Evolutionary conservation across 2,797 vertebrate species (phyloP).

Genomic region (Arremon aurantiirostris): DNA sequence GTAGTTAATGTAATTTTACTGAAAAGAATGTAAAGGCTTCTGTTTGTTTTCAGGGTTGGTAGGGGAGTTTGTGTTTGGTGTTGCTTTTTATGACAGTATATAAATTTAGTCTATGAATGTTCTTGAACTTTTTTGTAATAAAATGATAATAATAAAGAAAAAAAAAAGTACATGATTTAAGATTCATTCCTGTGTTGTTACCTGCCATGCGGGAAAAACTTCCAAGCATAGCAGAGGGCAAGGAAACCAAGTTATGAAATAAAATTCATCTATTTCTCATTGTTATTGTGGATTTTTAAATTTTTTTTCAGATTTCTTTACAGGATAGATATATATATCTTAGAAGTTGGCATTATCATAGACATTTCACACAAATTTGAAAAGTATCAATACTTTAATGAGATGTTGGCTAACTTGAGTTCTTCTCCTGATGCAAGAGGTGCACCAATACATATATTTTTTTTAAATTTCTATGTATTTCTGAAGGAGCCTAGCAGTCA

Average conservation of each 20-base stretch:
- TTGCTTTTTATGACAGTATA: not conserved
- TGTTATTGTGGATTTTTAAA: not conserved
- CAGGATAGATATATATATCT: not conserved
- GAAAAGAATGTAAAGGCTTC: not conserved
- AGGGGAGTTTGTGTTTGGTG: accelerated
- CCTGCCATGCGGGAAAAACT: not conserved
- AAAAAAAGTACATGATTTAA: not conserved
- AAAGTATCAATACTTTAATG: not conserved
- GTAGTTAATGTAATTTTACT: not conserved
- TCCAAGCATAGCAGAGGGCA: not conserved
- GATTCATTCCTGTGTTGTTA: not conserved
- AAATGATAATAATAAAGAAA: not conserved
- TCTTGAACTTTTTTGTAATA: not conserved
- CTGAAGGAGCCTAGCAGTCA: not conserved
- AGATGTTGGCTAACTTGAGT: not conserved
- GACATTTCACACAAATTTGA: not conserved
- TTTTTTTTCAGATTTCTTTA: not conserved
- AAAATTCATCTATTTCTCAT: not conserved
- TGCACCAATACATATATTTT: not conserved
- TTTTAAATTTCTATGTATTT: not conserved
- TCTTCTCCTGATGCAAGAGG: not conserved
- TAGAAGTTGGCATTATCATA: not conserved
- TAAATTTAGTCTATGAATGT: not conserved
- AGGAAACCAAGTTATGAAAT: not conserved
- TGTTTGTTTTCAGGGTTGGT: not conserved